These are phyloP conservation scores for Zaprionus davidi DNA, from an alignment of 1,140 invertebrate species.

Conservation along the genomic window DNA sequence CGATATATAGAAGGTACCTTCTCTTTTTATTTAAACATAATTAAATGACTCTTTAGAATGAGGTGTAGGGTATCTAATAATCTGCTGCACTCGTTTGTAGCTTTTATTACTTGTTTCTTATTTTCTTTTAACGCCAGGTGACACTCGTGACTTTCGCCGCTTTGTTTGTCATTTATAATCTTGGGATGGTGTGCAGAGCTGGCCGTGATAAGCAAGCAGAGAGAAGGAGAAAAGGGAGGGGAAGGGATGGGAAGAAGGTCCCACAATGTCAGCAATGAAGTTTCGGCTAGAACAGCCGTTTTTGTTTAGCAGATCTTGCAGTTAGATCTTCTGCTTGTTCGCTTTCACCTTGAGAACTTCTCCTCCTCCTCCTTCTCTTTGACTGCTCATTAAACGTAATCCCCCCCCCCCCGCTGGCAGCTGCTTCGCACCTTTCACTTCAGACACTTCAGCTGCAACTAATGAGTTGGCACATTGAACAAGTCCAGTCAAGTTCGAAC, in stretches of 20 bases:
- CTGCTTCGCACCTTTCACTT: slow-evolving; percentile 45
- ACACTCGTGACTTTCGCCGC: slow-evolving; percentile 54
- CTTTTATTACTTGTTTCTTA: not conserved
- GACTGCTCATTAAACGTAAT: slow-evolving; percentile 29
- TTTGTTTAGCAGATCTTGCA: not conserved
- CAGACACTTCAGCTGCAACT: slow-evolving; percentile 25
- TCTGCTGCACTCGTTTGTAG: too few species aligned
- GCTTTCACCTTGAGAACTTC: slow-evolving; percentile 7
- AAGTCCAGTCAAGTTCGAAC: not conserved
- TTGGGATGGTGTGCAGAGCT: slow-evolving; percentile 45
- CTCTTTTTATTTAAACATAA: too few species aligned
- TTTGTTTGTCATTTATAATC: slow-evolving; percentile 70
- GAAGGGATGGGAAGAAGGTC: not conserved
- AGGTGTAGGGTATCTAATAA: too few species aligned
- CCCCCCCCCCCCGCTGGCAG: not conserved
- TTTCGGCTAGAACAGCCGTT: slow-evolving; percentile 2
- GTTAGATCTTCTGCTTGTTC: not conserved
- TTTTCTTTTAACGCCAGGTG: not conserved
- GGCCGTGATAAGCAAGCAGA: slow-evolving; percentile 49
- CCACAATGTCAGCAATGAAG: not conserved
- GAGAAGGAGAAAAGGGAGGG: not conserved
- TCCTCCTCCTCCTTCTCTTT: not conserved
- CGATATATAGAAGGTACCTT: too few species aligned
- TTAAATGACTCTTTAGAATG: too few species aligned
- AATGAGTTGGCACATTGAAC: slow-evolving; percentile 41